Evolutionary conservation across 2,797 vertebrate genomes (phyloP), one percentile per base, ranked within the genome.

Genomic region (Eidolon dupreanum): DNA sequence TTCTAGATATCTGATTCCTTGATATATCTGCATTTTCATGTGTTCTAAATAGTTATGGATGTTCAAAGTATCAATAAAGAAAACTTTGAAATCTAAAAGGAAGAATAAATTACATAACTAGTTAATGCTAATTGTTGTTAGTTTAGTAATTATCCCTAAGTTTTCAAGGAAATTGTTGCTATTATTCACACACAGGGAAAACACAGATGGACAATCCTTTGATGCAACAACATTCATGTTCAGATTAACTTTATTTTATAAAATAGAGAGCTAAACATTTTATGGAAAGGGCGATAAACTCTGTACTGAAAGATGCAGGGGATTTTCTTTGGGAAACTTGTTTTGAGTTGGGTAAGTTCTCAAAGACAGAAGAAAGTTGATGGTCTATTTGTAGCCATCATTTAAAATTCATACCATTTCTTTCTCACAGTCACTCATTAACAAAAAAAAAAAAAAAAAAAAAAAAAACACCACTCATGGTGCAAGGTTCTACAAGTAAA

Each of bases 201-300:
- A 93, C 90, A 97, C 70, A 97, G 96, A 96, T 95, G 97, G 92
- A 70, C 61, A 96, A 85, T 68, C 90, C 86, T 98, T 97, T 93
- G 82, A 94, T 96, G 68, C 90, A 97, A 95, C 93, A 97, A 92
- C 83, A 97, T 97, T 94, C 96, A 75, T 91, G 65, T 70, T 97
- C 82, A 94, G 82, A 95, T 97, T 93, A 97, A 96, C 86, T 98
- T 98, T 97, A 92, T 92, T 98, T 98, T 96, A 98, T 96, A 98
- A 97, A 96, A 89, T 84, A 95, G 81, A 77, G 74, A 98, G 66
- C 68, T 97, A 96, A 88, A 97, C 79, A 93, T 98, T 95, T 98
- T 73, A 93, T 96, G 95, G 77, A 97, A 95, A 97, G 92, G 92
- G 19, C 13, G 43, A 88, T 36, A 70, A 87, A 82, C 19, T 49